Conservation (phyloP, 2,797 vertebrate species). For the Nyctibius grandis region DNA sequence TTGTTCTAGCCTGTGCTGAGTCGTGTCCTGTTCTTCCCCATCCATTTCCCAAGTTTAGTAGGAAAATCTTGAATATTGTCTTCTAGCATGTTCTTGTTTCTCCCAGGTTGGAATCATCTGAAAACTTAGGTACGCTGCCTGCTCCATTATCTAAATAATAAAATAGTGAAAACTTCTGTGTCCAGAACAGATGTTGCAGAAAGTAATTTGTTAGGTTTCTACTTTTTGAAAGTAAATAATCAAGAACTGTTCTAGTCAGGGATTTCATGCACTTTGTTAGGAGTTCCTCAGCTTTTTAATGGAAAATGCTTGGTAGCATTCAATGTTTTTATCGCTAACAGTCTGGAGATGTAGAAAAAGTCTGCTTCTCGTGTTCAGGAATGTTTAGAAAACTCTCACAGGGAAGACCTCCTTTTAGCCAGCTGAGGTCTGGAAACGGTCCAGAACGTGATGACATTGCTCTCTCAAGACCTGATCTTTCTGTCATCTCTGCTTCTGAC, state of each 20-base stretch:
- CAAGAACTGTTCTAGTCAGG: not conserved
- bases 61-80: not conserved
- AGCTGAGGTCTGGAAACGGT: not conserved
- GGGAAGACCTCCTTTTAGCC: not conserved
- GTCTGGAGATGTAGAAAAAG: not conserved
- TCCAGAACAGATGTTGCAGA: not conserved
- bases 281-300: not conserved
- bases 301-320: not conserved
- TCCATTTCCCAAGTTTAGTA: not conserved
- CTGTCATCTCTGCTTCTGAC: not conserved
- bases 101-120: not conserved
- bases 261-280: not conserved
- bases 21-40: not conserved
- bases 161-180: not conserved
- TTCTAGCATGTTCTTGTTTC: not conserved
- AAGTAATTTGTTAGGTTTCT: not conserved
- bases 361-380: not conserved
- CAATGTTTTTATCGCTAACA: not conserved
- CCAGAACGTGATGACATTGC: not conserved
- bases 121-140: not conserved
- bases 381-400: not conserved
- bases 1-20: not conserved
- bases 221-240: not conserved
- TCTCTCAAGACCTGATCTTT: not conserved
- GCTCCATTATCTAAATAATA: not conserved